Percentiles rank a stretch among this genome's conserved stretches.
These are phyloP conservation scores for Eupithecia inturbata DNA, from an alignment of 2,888 invertebrate genomes.

Conservation along the genomic window DNA sequence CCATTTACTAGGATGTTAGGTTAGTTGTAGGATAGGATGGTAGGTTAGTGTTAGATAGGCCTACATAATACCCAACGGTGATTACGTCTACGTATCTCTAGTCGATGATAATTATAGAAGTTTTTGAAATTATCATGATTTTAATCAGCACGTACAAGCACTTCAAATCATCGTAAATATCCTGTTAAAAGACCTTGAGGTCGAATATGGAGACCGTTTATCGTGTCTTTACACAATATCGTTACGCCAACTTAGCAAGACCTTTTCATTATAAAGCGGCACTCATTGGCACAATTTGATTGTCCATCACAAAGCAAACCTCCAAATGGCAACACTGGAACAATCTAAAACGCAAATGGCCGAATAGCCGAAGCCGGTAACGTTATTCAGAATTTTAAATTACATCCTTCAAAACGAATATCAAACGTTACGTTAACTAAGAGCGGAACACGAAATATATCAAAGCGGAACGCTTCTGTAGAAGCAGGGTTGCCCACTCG, in stretches of 20 bases:
- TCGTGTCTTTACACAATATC: background rate
- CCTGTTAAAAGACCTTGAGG: background rate
- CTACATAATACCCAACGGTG: no score
- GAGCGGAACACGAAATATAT: conserved; percentile 56
- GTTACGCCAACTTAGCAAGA: conserved; percentile 1
- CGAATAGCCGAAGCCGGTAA: conserved; percentile 39
- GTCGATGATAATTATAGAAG: no score
- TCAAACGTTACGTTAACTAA: conserved; percentile 46
- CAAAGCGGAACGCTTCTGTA: conserved; percentile 49
- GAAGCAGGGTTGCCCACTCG: conserved; percentile 29
- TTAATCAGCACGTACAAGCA: background rate
- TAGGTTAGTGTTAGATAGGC: no score
- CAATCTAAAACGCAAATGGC: conserved; percentile 36
- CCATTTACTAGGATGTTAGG: no score
- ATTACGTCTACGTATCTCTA: no score
- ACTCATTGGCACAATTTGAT: conserved; percentile 32
- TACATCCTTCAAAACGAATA: conserved; percentile 48
- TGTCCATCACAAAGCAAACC: conserved; percentile 29
- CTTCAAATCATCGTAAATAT: background rate
- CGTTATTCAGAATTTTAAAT: conserved; percentile 48
- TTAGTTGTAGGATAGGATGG: no score
- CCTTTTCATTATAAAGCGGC: conserved; percentile 10
- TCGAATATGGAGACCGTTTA: background rate
- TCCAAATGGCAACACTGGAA: conserved; percentile 20
- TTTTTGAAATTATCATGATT: no score